Percentiles rank a stretch among this genome's conserved stretches.
Conservation (phyloP, 2,888 invertebrate genomes). For the Venusia cambrica region DNA sequence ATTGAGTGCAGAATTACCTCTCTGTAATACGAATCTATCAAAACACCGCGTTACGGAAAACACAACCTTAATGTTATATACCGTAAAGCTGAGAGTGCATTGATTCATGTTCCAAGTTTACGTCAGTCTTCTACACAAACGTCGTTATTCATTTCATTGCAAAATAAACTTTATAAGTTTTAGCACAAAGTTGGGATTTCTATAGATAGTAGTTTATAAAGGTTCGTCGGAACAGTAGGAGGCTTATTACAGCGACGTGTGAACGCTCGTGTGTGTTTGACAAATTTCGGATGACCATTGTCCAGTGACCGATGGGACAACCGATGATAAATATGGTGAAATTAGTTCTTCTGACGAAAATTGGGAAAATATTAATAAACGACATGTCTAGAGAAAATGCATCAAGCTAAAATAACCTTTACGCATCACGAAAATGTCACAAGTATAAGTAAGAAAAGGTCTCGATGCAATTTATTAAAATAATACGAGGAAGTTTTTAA, state of each 20-base stretch:
- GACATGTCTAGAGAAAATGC: too few species aligned
- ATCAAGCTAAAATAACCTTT: too few species aligned
- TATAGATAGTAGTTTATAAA: constrained; percentile 6
- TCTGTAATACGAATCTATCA: constrained; percentile 25
- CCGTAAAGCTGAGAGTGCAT: constrained; percentile 1
- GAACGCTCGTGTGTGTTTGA: constrained; percentile 48
- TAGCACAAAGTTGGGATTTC: constrained; percentile 10
- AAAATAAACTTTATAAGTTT: background rate
- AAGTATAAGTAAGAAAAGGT: too few species aligned
- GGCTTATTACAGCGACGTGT: constrained; percentile 52
- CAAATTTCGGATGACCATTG: constrained; percentile 38
- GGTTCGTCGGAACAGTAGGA: constrained; percentile 38
- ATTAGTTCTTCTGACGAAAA: constrained; percentile 23
- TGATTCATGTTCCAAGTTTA: background rate
- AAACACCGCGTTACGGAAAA: constrained; percentile 1
- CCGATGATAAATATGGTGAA: constrained; percentile 40
- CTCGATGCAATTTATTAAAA: too few species aligned
- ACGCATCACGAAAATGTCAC: too few species aligned
- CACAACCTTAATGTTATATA: background rate
- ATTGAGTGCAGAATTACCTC: constrained; percentile 38
- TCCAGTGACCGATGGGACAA: constrained; percentile 47
- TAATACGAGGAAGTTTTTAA: too few species aligned
- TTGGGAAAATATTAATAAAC: constrained; percentile 14
- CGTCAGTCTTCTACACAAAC: constrained; percentile 11
- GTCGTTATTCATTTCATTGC: background rate